Conservation (phyloP, 2,797 vertebrate species). For the Lagodon rhomboides region DNA sequence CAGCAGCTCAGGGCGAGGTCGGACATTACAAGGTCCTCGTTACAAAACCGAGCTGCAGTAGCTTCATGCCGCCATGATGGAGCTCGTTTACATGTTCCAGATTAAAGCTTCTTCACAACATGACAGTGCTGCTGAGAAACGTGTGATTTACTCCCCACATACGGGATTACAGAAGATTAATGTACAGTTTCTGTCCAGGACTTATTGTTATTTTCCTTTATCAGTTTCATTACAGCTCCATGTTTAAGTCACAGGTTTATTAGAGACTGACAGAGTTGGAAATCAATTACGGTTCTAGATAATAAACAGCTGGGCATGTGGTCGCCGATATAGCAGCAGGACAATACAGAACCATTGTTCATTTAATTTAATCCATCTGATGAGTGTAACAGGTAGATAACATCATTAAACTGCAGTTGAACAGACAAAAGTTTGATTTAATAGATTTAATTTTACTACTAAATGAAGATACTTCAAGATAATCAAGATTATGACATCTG, state of each 20-base stretch:
- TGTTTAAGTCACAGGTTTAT: constrained; percentile 12
- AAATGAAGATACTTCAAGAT: too few species aligned
- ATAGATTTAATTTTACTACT: too few species aligned
- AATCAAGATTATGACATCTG: too few species aligned
- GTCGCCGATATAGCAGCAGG: not conserved
- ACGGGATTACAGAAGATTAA: constrained; percentile 43
- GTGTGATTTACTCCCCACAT: constrained; percentile 36
- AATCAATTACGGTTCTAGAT: constrained; percentile 40
- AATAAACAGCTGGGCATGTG: constrained; percentile 9
- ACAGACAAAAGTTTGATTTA: too few species aligned
- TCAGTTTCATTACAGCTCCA: constrained; percentile 32
- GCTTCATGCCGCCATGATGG: constrained; percentile 17
- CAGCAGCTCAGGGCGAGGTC: constrained; percentile 20
- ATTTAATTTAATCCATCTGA: not conserved
- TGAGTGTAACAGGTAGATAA: not conserved
- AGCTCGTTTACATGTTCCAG: constrained; percentile 30
- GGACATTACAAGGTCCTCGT: constrained; percentile 32
- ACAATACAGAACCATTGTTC: not conserved
- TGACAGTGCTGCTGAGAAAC: constrained; percentile 39
- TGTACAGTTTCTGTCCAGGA: constrained; percentile 15
- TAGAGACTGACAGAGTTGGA: constrained; percentile 13
- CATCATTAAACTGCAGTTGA: too few species aligned
- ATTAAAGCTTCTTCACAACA: constrained; percentile 60
- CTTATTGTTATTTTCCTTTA: constrained; percentile 37
- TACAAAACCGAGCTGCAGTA: constrained; percentile 23